Conservation (phyloP, 2,113 vertebrate genomes). For the Brachyhypopomus gauderio region DNA sequence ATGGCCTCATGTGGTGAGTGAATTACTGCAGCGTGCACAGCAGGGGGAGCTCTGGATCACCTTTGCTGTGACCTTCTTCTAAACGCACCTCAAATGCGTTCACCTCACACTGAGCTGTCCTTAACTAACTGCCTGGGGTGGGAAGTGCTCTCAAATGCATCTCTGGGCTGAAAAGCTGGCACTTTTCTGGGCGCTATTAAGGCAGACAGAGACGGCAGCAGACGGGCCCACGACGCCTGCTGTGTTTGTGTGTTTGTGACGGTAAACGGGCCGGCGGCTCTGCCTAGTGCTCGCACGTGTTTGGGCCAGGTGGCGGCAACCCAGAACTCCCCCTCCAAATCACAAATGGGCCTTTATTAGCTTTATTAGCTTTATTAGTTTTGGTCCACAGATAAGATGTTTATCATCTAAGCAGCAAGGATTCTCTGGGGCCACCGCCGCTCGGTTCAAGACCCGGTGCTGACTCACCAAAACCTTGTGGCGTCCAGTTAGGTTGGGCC, state of each 20-base stretch:
- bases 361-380: conserved; percentile 61
- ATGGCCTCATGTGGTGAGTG: neutral
- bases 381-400: conserved; percentile 62
- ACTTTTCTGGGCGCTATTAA: neutral
- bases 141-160: neutral
- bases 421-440: conserved; percentile 37
- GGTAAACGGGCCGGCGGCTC: conserved; percentile 54
- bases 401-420: conserved; percentile 66
- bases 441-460: neutral
- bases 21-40: neutral
- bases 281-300: conserved; percentile 49
- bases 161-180: neutral
- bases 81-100: conserved; percentile 6
- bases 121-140: neutral
- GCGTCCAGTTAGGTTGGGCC: conserved; percentile 91
- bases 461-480: conserved; percentile 95
- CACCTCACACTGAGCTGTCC: conserved; percentile 5
- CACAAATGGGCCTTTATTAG: conserved; percentile 61
- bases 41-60: neutral
- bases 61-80: conserved; percentile 6
- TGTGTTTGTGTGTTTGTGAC: conserved; percentile 53
- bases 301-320: conserved; percentile 55
- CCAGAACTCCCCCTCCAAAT: conserved; percentile 63
- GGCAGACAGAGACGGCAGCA: conserved; percentile 29
- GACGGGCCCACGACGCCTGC: conserved; percentile 30